These are phyloP conservation scores for Psylliodes chrysocephalus DNA, from an alignment of 2,888 invertebrate species.

Conservation along the genomic window DNA sequence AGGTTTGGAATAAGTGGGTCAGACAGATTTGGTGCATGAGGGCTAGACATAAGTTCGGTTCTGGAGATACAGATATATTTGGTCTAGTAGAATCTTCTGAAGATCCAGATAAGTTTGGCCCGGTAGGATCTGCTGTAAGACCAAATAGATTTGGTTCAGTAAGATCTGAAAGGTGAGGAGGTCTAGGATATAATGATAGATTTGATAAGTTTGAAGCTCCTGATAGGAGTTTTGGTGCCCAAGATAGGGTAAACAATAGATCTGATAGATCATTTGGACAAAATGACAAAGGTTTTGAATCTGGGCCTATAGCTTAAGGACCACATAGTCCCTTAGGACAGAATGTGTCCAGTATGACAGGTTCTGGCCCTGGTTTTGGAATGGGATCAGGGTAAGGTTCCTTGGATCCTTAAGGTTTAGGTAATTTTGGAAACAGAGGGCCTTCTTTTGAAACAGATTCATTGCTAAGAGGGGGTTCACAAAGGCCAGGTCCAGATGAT, in stretches of 20 bases:
- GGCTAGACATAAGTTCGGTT: conserved; percentile 1
- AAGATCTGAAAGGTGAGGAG: background rate
- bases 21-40: conserved; percentile 12
- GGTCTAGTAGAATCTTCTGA: background rate
- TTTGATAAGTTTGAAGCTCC: conserved; percentile 1
- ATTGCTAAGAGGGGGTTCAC: background rate
- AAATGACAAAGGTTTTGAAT: conserved; percentile 9
- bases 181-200: background rate
- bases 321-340: too few species aligned
- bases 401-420: background rate
- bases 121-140: background rate
- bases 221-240: background rate
- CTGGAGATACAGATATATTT: conserved; percentile 6
- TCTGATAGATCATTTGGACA: conserved; percentile 11
- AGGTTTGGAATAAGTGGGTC: background rate
- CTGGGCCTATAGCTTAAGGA: background rate
- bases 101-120: background rate
- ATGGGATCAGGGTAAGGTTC: background rate
- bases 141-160: conserved; percentile 4
- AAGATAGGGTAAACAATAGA: background rate
- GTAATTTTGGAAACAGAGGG: conserved; percentile 6
- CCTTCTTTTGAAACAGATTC: conserved; percentile 18
- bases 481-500: conserved; percentile 20
- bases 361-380: background rate
- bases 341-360: background rate